phyloP scores from a whole-genome alignment of 2,888 invertebrate genomes.

The Litoditis marina region DNA sequence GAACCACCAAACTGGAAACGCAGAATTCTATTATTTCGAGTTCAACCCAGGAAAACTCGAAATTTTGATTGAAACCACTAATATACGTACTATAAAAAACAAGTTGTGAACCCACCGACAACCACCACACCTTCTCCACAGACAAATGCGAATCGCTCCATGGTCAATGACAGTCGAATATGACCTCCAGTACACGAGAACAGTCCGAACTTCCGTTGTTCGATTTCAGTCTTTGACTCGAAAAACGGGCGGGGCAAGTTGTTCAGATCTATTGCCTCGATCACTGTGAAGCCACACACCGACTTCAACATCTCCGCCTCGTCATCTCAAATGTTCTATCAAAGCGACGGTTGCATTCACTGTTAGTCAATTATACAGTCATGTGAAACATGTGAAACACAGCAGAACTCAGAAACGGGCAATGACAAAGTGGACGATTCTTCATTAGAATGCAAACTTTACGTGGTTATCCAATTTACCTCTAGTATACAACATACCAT shows the following conservation, averaged over 20 bases:
- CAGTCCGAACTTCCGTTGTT: constrained; percentile 48
- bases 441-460: no score
- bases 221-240: constrained; percentile 28
- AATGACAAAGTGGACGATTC: not conserved
- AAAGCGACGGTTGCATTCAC: no score
- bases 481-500: no score
- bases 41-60: no score
- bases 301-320: constrained; percentile 29
- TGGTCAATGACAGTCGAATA: constrained; percentile 36
- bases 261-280: constrained; percentile 44
- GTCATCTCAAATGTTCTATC: not conserved
- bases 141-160: constrained; percentile 48
- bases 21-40: no score
- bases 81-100: not conserved
- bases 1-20: no score
- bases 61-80: not conserved
- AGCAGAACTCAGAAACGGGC: not conserved
- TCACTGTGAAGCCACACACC: constrained; percentile 43
- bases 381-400: no score
- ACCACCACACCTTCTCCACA: constrained; percentile 49
- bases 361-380: no score
- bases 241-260: constrained; percentile 35
- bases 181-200: constrained; percentile 55
- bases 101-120: constrained; percentile 22
- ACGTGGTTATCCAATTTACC: no score